Conservation (phyloP, 2,797 vertebrate genomes). For the Macroramphosus scolopax region DNA sequence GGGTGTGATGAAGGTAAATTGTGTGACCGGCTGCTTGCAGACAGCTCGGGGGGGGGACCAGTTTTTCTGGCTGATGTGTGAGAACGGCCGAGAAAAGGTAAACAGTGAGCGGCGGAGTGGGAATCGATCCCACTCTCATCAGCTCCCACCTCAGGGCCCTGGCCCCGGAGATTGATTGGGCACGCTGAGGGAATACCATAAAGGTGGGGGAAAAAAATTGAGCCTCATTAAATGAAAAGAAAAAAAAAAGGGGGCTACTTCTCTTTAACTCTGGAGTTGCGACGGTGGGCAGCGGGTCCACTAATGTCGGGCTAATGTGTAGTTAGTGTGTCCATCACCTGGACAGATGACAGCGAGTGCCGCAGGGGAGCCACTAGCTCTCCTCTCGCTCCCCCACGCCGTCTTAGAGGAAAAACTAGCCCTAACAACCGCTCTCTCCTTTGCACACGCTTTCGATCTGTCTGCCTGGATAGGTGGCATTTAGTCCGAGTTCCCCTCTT, state of each 20-base stretch:
- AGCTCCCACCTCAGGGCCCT: conserved; percentile 70
- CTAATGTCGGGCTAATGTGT: conserved; percentile 69
- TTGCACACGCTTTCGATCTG: conserved; percentile 60
- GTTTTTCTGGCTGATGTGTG: conserved; percentile 47
- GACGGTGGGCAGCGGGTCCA: conserved; percentile 54
- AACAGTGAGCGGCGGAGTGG: conserved; percentile 65
- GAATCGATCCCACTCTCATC: conserved; percentile 79
- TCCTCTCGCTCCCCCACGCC: conserved; percentile 36
- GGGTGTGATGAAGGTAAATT: conserved; percentile 44
- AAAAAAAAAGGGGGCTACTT: conserved; percentile 51
- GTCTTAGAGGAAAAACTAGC: conserved; percentile 64
- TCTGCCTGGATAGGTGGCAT: conserved; percentile 78
- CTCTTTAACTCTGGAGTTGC: conserved; percentile 65
- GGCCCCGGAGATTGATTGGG: conserved; percentile 78
- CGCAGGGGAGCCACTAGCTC: conserved; percentile 64
- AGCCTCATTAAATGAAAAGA: conserved; percentile 70
- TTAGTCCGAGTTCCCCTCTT: conserved; percentile 77
- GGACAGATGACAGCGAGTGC: conserved; percentile 72
- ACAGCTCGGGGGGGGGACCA: conserved; percentile 33
- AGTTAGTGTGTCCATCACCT: conserved; percentile 69
- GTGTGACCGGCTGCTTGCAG: conserved; percentile 19
- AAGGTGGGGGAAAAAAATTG: conserved; percentile 64
- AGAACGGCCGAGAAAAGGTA: conserved; percentile 59
- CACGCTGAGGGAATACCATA: conserved; percentile 67
- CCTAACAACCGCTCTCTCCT: conserved; percentile 63